These are phyloP conservation scores for Polypedilum vanderplanki DNA, from an alignment of 1,140 invertebrate genomes.

Conservation along the genomic window DNA sequence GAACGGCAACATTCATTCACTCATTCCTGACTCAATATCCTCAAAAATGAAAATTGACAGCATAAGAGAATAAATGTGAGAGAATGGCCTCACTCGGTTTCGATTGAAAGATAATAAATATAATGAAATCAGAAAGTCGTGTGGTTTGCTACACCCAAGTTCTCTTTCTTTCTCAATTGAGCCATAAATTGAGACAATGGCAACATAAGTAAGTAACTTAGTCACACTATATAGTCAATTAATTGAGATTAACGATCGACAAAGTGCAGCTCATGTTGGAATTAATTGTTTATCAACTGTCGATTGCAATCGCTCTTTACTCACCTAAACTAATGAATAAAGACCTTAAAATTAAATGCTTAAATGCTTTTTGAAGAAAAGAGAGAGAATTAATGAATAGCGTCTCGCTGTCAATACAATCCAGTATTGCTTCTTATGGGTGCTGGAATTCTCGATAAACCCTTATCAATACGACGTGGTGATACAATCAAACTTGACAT, in stretches of 20 bases:
- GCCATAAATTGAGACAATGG: conserved; percentile 10
- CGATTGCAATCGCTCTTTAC: background rate
- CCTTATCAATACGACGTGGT: conserved; percentile 37
- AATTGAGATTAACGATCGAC: conserved; percentile 24
- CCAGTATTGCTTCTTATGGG: conserved; percentile 43
- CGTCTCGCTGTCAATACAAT: conserved; percentile 37
- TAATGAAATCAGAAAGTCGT: background rate
- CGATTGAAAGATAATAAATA: background rate
- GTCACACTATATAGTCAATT: conserved; percentile 24
- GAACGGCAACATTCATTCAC: background rate
- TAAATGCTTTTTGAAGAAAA: background rate
- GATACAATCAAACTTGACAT: conserved; percentile 34
- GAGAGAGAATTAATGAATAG: background rate
- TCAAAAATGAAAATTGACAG: background rate
- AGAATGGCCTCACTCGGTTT: background rate
- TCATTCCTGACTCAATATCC: background rate
- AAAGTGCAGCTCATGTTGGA: background rate
- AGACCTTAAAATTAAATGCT: background rate
- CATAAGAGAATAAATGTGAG: background rate
- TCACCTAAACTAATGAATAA: conserved; percentile 10
- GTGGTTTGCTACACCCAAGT: background rate
- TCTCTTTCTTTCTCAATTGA: background rate
- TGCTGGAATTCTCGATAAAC: conserved; percentile 42
- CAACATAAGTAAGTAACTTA: background rate
- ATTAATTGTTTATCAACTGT: background rate